A percentile compares a stretch with the other conserved stretches of the same genome.
Evolutionary conservation across 2,113 vertebrate genomes (phyloP).

Genomic region (Tor tambroides): DNA sequence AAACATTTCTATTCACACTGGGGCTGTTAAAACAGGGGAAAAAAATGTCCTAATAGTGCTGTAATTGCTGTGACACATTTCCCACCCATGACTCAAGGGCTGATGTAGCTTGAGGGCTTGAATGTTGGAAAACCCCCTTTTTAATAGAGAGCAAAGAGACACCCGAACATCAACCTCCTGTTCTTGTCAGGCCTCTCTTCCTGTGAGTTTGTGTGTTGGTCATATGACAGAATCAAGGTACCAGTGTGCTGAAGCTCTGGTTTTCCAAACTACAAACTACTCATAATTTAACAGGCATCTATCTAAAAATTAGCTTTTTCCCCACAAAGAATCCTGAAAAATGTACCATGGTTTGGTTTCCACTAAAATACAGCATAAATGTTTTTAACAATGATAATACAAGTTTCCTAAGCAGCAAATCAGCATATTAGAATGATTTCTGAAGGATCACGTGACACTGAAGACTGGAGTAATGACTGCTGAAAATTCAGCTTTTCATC

Average conservation of each 20-base stretch:
- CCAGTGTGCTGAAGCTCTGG: not conserved
- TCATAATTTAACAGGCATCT: not conserved
- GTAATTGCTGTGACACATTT: constrained; percentile 76
- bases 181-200: constrained; percentile 6
- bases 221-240: not conserved
- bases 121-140: not conserved
- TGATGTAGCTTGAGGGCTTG: constrained; percentile 55
- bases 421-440: not conserved
- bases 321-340: no score
- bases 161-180: not conserved
- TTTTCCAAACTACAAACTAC: not conserved
- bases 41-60: constrained; percentile 62
- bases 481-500: not conserved
- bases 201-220: not conserved
- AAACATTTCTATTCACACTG: constrained; percentile 50
- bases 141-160: constrained; percentile 2
- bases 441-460: not conserved
- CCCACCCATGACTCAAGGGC: constrained; percentile 67
- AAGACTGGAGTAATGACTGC: not conserved
- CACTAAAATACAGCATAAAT: no score
- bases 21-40: constrained; percentile 28
- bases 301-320: no score
- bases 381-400: not conserved
- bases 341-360: no score
- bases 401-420: not conserved